Conservation (phyloP, 2,797 vertebrate genomes). For the Apodemus agrarius region DNA sequence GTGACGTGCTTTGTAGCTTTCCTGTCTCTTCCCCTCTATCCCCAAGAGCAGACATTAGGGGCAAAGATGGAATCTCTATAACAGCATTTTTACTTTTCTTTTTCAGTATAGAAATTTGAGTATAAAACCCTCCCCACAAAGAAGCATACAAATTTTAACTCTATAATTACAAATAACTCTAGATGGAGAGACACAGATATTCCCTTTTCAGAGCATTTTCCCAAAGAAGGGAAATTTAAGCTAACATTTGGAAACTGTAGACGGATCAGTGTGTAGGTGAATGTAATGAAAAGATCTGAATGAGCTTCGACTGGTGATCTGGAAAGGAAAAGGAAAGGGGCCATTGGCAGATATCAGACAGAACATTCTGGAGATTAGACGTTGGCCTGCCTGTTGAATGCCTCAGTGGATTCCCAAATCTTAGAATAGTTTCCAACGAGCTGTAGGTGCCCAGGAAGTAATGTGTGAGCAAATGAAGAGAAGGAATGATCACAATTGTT, state of each 20-base stretch:
- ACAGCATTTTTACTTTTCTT: neutral
- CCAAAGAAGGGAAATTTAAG: conserved; percentile 16
- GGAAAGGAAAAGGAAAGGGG: neutral
- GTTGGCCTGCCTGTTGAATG: neutral
- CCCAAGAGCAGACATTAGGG: neutral
- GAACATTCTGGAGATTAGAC: conserved; percentile 17
- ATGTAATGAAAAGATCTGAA: conserved; percentile 4
- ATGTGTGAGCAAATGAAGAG: conserved; percentile 25
- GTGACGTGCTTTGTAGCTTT: neutral
- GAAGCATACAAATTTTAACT: neutral
- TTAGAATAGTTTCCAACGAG: neutral
- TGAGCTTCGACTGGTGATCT: neutral
- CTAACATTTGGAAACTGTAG: neutral
- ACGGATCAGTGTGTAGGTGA: neutral
- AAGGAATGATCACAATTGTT: neutral
- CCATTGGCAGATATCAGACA: neutral
- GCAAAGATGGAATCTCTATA: neutral
- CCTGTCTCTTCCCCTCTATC: neutral
- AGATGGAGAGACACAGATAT: neutral
- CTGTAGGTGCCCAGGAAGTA: neutral
- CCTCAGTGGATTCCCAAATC: neutral
- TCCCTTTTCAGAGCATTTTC: neutral
- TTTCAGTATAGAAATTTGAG: neutral
- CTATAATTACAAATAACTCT: neutral
- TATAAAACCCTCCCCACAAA: neutral